Percentiles rank a stretch among this genome's conserved stretches.
phyloP scores from a whole-genome alignment of 1,140 invertebrate species.

The Zaprionus camerounensis region DNA sequence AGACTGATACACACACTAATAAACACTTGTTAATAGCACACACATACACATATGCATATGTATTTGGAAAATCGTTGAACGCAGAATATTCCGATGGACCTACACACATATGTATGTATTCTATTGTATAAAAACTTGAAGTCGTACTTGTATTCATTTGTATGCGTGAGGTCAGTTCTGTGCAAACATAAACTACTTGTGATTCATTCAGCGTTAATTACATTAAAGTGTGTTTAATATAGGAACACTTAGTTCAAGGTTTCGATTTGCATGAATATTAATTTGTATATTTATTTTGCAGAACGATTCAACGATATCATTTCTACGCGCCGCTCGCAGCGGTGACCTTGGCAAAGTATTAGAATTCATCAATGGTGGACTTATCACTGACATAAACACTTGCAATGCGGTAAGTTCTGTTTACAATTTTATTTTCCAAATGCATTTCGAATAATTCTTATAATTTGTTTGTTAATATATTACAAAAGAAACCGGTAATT shows the following conservation, averaged over 20 bases:
- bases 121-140: no score
- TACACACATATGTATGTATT: neutral
- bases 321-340: constrained; percentile 97
- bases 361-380: constrained; percentile 95
- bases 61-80: neutral
- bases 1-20: neutral
- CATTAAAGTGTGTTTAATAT: neutral
- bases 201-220: neutral
- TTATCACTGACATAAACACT: constrained; percentile 96
- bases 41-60: neutral
- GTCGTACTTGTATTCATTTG: neutral
- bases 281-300: constrained; percentile 73
- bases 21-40: neutral
- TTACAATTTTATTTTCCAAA: neutral
- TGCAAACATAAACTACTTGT: neutral
- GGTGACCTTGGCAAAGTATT: constrained; percentile 98
- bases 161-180: neutral
- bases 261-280: neutral
- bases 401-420: constrained; percentile 95
- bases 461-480: neutral
- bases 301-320: constrained; percentile 92
- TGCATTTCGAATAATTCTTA: neutral
- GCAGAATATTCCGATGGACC: neutral
- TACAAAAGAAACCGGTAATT: neutral
- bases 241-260: neutral